Percentiles rank a stretch among this genome's conserved stretches.
phyloP scores from a whole-genome alignment of 2,888 invertebrate genomes.

The Ormyrus nitidulus region DNA sequence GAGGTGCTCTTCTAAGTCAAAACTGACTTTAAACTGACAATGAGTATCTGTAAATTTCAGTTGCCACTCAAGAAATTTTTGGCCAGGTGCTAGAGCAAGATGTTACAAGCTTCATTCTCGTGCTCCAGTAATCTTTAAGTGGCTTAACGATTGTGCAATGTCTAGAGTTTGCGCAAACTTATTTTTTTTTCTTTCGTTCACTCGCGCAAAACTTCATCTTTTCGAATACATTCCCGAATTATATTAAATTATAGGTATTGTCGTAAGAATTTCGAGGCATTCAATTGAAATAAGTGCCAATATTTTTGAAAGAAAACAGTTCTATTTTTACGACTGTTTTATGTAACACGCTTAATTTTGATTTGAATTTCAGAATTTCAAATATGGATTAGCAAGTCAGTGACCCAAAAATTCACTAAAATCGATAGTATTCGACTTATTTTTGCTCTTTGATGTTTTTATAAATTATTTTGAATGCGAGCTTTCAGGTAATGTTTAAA shows the following conservation, averaged over 20 bases:
- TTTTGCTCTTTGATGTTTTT: background rate
- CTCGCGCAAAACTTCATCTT: no score
- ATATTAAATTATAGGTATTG: no score
- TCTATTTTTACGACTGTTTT: background rate
- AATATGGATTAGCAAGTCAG: conserved; percentile 15
- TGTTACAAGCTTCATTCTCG: conserved; percentile 37
- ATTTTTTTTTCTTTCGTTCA: background rate
- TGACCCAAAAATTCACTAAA: conserved; percentile 2
- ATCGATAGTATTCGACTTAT: background rate
- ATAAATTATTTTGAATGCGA: background rate
- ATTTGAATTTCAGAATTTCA: conserved; percentile 18
- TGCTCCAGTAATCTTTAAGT: conserved; percentile 63
- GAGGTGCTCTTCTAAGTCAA: no score
- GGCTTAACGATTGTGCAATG: conserved; percentile 61
- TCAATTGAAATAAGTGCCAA: no score
- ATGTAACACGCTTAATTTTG: background rate
- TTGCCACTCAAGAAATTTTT: no score
- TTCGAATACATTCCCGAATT: no score
- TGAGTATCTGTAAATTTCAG: no score
- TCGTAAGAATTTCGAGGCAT: no score
- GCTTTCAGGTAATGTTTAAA: no score
- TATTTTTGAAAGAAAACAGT: background rate
- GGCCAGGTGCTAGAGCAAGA: conserved; percentile 61
- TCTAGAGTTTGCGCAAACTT: conserved; percentile 59
- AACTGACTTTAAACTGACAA: no score